Evolutionary conservation across 1,140 invertebrate species (phyloP), one percentile per base, ranked within the genome.

Genomic region (Scaptomyza pallida): DNA sequence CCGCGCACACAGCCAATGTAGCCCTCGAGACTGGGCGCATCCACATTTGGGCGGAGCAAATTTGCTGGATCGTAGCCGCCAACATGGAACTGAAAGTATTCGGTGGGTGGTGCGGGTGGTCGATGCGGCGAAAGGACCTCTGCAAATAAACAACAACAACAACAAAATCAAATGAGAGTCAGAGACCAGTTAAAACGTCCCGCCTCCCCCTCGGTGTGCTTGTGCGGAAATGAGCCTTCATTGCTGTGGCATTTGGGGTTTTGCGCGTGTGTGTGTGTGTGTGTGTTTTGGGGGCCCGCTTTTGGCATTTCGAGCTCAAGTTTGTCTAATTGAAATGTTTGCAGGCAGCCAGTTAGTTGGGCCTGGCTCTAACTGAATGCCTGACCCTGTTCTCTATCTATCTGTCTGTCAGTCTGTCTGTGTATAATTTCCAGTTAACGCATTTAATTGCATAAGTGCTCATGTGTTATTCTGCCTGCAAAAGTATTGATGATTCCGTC

Each of bases 1-100:
- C 97, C 97, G 71, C 97, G 93, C 13, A 98, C 94, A 83, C 97
- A 99, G 0, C 97, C 97, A 10, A 97, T 94, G 85, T 97, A 97
- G 4, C 93, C 93, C 63, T 96, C 93, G 3, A 94, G 93, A 2
- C 94, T 86, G 1, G 91, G 78, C 0, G 92, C 92, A 37, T 94
- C 93, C 47, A 93, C 91, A 30, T 93, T 93, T 5, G 95, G 93
- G 30, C 94, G 92, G 59, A 96, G 91, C 37, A 96, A 91, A 78
- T 95, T 95, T 79, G 95, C 93, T 1, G 93, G 92, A 91, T 97
- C 96, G 76, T 96, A 96, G 15, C 97, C 97, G 44, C 97, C 97
- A 37, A 98, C 92, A 92, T 97, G 97, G 62, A 98, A 93, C 92
- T 98, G 95, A 80, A 97, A 97, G 91, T 98, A 97, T 73, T 96